A percentile compares a stretch with the other conserved stretches of the same genome.
These are phyloP conservation scores for Eurosta solidaginis DNA, from an alignment of 1,140 invertebrate species.

Conservation along the genomic window DNA sequence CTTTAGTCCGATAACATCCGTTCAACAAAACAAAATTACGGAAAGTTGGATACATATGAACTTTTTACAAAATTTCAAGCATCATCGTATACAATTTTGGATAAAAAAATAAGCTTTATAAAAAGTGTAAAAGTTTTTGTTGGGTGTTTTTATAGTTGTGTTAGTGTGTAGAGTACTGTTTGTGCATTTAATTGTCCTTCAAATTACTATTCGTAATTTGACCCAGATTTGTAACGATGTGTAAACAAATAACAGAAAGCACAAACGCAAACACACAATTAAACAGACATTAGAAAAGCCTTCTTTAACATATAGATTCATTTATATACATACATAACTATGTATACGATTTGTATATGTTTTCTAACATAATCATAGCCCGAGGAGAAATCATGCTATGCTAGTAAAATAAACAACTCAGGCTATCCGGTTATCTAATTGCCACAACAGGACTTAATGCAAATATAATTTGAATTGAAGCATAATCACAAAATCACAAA, in stretches of 20 bases:
- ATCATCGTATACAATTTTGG: no score
- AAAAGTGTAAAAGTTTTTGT: no score
- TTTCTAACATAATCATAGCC: background rate
- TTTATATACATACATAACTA: background rate
- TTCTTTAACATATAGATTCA: background rate
- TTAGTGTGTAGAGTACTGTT: no score
- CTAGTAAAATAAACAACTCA: background rate
- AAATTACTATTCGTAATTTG: background rate
- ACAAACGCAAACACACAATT: background rate
- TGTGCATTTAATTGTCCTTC: background rate
- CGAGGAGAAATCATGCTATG: background rate
- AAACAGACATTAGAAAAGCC: background rate
- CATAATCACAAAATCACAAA: background rate
- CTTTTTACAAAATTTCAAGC: no score
- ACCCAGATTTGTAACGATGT: background rate
- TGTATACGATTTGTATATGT: no score
- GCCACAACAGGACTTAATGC: constrained; percentile 9
- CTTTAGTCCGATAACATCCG: no score
- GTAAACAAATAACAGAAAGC: background rate
- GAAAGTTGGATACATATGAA: no score
- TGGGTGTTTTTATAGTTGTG: no score
- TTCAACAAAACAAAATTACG: no score
- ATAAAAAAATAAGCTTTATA: no score
- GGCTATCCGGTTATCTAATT: constrained; percentile 11
- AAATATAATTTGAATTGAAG: constrained; percentile 14